Percentiles rank a stretch among this genome's conserved stretches.
Conservation (phyloP, 23 tunicate genomes). For the Phallusia fumigata region DNA sequence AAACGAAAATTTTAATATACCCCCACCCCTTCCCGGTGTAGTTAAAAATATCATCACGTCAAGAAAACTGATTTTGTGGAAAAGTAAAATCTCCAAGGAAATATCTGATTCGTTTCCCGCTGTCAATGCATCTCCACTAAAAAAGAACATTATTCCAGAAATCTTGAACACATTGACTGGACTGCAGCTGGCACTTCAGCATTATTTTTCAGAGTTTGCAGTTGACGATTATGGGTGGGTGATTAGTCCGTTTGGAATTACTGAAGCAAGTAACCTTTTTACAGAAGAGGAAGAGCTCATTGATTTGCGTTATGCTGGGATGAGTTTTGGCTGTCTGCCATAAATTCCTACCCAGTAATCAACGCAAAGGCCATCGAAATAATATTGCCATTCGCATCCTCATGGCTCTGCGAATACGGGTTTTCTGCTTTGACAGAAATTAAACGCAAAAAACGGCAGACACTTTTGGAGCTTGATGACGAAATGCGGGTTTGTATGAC, state of each 20-base stretch:
- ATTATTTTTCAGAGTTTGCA: constrained; percentile 63
- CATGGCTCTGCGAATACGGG: constrained; percentile 59
- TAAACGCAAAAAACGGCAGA: constrained; percentile 41
- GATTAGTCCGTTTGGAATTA: constrained; percentile 62
- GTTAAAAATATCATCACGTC: no score
- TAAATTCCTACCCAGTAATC: constrained; percentile 41
- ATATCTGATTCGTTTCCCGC: constrained; percentile 46
- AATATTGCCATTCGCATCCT: constrained; percentile 59
- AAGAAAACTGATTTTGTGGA: no score
- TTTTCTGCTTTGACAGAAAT: constrained; percentile 58
- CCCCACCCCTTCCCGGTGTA: no score
- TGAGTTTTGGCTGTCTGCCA: constrained; percentile 54
- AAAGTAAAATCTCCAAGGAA: no score
- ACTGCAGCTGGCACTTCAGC: constrained; percentile 49
- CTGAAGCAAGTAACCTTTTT: constrained; percentile 54
- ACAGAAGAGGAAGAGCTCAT: constrained; percentile 65
- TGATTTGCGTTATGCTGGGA: constrained; percentile 45
- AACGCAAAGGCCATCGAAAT: constrained; percentile 41
- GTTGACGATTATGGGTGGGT: constrained; percentile 60
- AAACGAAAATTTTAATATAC: no score
- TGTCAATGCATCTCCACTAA: constrained; percentile 46
- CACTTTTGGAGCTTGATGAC: constrained; percentile 45
- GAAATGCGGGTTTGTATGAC: no score
- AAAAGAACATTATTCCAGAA: constrained; percentile 50
- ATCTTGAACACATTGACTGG: constrained; percentile 61